Conservation (phyloP, 2,797 vertebrate genomes). For the Eulemur mongoz region DNA sequence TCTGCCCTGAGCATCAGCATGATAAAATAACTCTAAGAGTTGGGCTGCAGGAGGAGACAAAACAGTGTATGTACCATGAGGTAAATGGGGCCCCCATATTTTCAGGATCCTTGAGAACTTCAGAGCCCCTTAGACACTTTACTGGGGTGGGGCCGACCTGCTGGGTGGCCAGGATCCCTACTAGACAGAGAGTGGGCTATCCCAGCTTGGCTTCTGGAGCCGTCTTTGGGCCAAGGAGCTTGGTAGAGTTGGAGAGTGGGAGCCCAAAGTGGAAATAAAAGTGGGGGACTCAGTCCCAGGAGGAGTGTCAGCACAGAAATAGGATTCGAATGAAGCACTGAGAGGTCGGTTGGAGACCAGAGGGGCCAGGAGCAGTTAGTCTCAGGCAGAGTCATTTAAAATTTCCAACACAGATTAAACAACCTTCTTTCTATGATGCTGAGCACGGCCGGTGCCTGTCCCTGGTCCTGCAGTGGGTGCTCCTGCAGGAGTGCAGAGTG, state of each 20-base stretch:
- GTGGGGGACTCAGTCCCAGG: background rate
- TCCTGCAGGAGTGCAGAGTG: background rate
- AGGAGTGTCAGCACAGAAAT: background rate
- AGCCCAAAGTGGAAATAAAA: background rate
- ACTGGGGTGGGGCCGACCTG: background rate
- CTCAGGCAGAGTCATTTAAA: slow-evolving; percentile 64
- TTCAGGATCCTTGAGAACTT: background rate
- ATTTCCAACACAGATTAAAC: slow-evolving; percentile 69
- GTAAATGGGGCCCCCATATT: background rate
- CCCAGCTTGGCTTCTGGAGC: background rate
- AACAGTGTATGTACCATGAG: accelerated
- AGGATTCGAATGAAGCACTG: slow-evolving; percentile 12
- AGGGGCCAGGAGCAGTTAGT: slow-evolving; percentile 31
- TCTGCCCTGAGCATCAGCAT: background rate
- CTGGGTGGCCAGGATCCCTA: background rate
- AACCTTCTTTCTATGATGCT: slow-evolving; percentile 44
- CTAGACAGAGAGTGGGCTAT: background rate
- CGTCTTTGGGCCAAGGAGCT: background rate
- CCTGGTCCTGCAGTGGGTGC: background rate
- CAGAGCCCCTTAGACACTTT: background rate
- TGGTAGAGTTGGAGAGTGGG: background rate
- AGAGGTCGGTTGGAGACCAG: background rate
- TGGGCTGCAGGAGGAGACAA: background rate
- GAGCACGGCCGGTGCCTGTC: background rate
- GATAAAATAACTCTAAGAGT: background rate